Base-by-base conservation (phyloP, 1,140 invertebrate species). In the Caenorhabditis inopinata region DNA sequence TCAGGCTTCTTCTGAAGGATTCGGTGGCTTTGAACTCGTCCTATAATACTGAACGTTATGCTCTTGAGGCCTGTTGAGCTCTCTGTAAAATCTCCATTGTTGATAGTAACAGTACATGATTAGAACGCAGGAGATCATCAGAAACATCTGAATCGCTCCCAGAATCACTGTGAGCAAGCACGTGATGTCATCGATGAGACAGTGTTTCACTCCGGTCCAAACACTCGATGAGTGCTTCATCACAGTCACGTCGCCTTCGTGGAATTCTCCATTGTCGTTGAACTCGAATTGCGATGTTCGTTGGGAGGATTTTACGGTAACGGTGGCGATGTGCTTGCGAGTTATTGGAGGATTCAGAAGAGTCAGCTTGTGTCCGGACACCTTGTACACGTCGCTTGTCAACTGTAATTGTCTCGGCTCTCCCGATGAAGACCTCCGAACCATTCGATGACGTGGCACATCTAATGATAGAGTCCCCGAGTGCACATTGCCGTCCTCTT, bases 51-150 rank as follows among this genome's bases (percentile, higher is more conserved):
- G 58, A 38, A 68, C 58, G 27, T 68, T 68, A 38, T 38, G 58
- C n/a, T 68, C 58, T n/a, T 18, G 58, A 12, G 58, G 58, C 1
- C 58, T n/a, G n/a, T 68, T 68, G 23, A 68, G 27, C 21, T 68
- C 58, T n/a, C 58, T 38, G 38, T 68, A 68, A 21, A 68, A 68
- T 21, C 58, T 1, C 58, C 58, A 68, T 42, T 68, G 58, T 32
- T 38, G 58, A 38, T 68, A 68, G 23, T 68, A 68, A 68, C 58
- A 68, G 21, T 68, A 68, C 32, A 68, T 68, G 12, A 68, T 68
- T 4, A 68, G 58, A 9, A 68, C 12, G 38, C 58, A 68, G 16
- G 58, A 68, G 11, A 68, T 38, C 58, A 68, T 68, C 12, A 68
- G 27, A 38, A 68, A 68, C 58, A 68, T 68, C n/a, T 68, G 58